Conservation (phyloP, 2,888 invertebrate species). For the Parasteatoda lunata region DNA sequence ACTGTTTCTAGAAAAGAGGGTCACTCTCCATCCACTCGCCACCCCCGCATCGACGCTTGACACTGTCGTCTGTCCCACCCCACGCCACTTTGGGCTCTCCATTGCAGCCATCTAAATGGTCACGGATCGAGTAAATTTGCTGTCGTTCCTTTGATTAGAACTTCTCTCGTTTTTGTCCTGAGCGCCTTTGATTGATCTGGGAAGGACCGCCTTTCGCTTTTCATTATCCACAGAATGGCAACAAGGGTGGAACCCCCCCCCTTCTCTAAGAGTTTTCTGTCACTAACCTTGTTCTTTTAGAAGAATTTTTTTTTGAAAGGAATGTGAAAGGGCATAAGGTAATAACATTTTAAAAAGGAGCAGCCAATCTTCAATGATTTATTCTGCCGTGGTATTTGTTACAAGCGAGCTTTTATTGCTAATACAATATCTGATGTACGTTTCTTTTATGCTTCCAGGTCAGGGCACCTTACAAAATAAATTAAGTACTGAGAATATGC, state of each 20-base stretch:
- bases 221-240: conserved; percentile 46
- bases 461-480: too few species aligned
- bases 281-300: background rate
- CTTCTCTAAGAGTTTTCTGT: conserved; percentile 13
- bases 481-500: too few species aligned
- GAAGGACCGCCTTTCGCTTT: conserved; percentile 57
- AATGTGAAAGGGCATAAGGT: too few species aligned
- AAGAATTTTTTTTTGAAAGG: conserved; percentile 14
- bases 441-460: too few species aligned
- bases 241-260: background rate
- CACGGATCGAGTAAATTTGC: conserved; percentile 63
- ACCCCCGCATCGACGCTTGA: conserved; percentile 31
- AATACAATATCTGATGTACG: too few species aligned
- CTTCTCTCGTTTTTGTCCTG: conserved; percentile 40
- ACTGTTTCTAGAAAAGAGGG: conserved; percentile 50
- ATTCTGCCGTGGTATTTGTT: too few species aligned
- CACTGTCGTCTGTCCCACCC: conserved; percentile 16
- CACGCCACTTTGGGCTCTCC: conserved; percentile 27
- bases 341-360: too few species aligned
- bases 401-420: too few species aligned
- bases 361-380: too few species aligned
- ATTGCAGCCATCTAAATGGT: conserved; percentile 48
- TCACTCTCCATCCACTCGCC: conserved; percentile 18
- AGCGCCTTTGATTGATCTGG: conserved; percentile 59
- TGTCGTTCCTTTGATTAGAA: conserved; percentile 53